Conservation (phyloP, 1,140 invertebrate genomes). For the Calephelis virginiensis region DNA sequence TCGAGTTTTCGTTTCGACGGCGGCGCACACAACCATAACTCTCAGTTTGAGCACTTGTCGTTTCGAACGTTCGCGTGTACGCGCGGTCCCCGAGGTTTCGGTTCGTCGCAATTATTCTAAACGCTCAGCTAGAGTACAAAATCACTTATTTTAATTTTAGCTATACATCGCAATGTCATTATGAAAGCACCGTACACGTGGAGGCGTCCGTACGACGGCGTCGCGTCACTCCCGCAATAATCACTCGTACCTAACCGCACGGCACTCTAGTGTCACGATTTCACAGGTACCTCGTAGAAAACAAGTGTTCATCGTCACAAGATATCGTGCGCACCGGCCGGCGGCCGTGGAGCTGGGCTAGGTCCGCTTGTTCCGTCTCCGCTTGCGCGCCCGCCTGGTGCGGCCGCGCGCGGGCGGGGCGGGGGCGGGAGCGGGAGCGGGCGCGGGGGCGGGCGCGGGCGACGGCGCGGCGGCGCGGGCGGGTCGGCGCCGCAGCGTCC, state of each 20-base stretch:
- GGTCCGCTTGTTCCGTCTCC: neutral
- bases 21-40: conserved; percentile 24
- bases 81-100: conserved; percentile 4
- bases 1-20: conserved; percentile 4
- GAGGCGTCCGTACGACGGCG: conserved; percentile 14
- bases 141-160: conserved; percentile 30
- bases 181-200: conserved; percentile 25
- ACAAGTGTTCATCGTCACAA: neutral
- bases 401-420: neutral
- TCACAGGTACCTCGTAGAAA: conserved; percentile 1
- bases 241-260: conserved; percentile 15
- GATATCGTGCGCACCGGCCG: conserved; percentile 2
- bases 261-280: neutral
- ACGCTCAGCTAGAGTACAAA: conserved; percentile 28
- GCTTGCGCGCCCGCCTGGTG: neutral
- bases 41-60: conserved; percentile 24
- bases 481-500: conserved; percentile 21
- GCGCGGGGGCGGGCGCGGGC: conserved; percentile 16
- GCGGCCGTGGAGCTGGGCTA: neutral
- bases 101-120: conserved; percentile 23
- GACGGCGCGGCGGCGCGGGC: conserved; percentile 14
- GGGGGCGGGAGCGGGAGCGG: neutral
- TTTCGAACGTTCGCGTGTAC: conserved; percentile 6
- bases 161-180: conserved; percentile 26
- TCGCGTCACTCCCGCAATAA: conserved; percentile 22